Percentiles rank a stretch among this genome's conserved stretches.
Conservation (phyloP, 2,888 invertebrate genomes). For the Falcaria lacertinaria region DNA sequence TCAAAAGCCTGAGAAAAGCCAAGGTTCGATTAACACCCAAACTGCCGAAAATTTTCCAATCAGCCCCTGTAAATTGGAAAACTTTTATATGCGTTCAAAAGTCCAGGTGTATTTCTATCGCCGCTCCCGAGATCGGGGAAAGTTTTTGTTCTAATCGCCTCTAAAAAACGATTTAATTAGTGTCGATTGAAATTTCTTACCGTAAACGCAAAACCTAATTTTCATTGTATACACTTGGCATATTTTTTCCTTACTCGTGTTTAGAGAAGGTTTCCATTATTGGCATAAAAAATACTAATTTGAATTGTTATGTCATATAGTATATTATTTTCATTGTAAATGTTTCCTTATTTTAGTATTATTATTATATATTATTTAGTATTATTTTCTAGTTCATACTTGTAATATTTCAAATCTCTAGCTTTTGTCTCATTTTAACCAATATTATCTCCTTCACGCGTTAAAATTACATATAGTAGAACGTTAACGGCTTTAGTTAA, state of each 20-base stretch:
- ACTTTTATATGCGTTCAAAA: constrained; percentile 78
- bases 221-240: neutral
- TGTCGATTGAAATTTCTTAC: constrained; percentile 39
- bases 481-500: constrained; percentile 10
- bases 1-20: constrained; percentile 61
- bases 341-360: no score
- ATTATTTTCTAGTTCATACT: neutral
- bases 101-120: constrained; percentile 77
- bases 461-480: neutral
- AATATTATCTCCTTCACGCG: neutral
- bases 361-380: no score
- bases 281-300: no score
- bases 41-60: constrained; percentile 77
- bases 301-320: no score
- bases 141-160: constrained; percentile 61
- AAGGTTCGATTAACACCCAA: constrained; percentile 75
- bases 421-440: no score
- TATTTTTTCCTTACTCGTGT: no score
- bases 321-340: no score
- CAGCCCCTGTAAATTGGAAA: constrained; percentile 78
- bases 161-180: constrained; percentile 63
- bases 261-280: no score
- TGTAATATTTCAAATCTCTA: no score
- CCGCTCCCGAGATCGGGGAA: constrained; percentile 41
- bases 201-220: constrained; percentile 26